Conservation (phyloP, 2,797 vertebrate genomes). For the Silurus lanzhouensis region DNA sequence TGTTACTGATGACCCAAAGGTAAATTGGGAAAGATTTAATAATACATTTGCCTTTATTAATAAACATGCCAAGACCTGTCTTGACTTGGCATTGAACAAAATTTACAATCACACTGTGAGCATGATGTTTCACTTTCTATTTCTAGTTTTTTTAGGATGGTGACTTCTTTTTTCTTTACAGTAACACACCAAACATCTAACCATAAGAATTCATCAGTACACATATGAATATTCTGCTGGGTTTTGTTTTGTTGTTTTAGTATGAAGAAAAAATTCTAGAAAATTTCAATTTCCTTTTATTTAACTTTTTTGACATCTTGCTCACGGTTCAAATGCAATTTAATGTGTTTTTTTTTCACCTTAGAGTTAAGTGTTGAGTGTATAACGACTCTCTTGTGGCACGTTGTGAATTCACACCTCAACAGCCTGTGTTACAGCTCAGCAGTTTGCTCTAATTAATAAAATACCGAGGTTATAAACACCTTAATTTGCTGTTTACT, state of each 20-base stretch:
- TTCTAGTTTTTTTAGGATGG: not conserved
- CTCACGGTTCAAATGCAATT: not conserved
- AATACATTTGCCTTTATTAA: no score
- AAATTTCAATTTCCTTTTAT: not conserved
- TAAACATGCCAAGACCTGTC: no score
- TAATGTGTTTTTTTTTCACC: not conserved
- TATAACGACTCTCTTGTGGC: not conserved
- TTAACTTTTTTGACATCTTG: not conserved
- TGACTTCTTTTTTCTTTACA: not conserved
- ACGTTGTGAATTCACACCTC: not conserved
- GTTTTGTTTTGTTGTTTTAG: not conserved
- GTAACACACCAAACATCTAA: not conserved
- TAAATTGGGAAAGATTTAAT: not conserved
- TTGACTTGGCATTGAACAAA: not conserved
- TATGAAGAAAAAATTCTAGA: not conserved
- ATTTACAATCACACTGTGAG: not conserved
- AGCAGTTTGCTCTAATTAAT: conserved; percentile 1
- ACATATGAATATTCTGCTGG: not conserved
- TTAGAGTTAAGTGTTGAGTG: not conserved
- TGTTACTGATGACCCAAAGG: not conserved
- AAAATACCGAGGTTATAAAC: conserved; percentile 6
- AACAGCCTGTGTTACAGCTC: not conserved
- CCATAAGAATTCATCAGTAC: not conserved
- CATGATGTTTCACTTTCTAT: not conserved
- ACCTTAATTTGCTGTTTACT: conserved; percentile 6